These are phyloP conservation scores for Pristiophorus japonicus DNA, from an alignment of 2,113 vertebrate genomes.

Conservation along the genomic window DNA sequence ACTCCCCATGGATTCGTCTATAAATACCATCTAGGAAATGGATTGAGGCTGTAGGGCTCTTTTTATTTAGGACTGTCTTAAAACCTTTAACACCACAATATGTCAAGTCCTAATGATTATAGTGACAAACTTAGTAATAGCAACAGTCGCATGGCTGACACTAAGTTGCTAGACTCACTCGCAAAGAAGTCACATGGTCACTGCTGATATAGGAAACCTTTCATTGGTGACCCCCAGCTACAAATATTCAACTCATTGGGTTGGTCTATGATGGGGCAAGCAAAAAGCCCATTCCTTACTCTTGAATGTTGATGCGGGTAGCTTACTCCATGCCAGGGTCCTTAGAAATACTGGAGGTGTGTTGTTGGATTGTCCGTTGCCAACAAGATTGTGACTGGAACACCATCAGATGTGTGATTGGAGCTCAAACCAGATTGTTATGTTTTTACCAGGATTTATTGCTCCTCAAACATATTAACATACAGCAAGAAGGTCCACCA, in stretches of 20 bases:
- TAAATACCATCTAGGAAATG: background rate
- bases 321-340: background rate
- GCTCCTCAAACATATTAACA: background rate
- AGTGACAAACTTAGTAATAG: background rate
- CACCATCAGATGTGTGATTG: background rate
- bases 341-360: background rate
- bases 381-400: background rate
- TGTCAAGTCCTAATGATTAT: background rate
- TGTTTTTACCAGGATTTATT: too few relatives aligned
- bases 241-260: background rate
- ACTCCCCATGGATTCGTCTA: background rate
- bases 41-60: background rate
- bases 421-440: too few relatives aligned
- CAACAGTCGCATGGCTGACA: background rate
- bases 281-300: background rate
- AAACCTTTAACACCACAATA: background rate
- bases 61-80: background rate
- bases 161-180: background rate
- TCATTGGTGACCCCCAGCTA: background rate
- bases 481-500: background rate
- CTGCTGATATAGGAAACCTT: background rate
- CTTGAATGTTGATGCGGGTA: background rate
- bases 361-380: background rate
- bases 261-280: background rate
- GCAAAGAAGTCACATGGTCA: background rate